Percentiles rank a stretch among this genome's conserved stretches.
phyloP scores from a whole-genome alignment of 2,888 invertebrate species.

The Drosophila nigricruria region DNA sequence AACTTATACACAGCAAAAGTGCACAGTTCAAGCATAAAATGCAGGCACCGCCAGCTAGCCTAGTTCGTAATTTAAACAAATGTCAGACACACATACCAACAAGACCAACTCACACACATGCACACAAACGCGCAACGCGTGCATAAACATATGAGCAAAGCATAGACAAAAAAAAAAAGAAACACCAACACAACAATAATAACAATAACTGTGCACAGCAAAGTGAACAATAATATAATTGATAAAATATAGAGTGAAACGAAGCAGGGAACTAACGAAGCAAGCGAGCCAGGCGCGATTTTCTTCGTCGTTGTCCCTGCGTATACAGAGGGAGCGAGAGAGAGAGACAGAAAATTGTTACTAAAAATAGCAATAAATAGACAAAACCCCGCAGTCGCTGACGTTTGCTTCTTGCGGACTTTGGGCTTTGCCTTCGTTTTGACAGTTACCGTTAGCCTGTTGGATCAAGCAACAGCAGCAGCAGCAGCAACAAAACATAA shows the following conservation, averaged over 20 bases:
- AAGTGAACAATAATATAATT: conserved; percentile 53
- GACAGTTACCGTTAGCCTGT: conserved; percentile 36
- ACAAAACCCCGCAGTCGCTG: conserved; percentile 39
- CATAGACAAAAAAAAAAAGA: conserved; percentile 28
- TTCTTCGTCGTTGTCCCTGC: conserved; percentile 30
- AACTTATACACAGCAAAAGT: conserved; percentile 1
- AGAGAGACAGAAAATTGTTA: conserved; percentile 50
- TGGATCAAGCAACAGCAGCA: conserved; percentile 22
- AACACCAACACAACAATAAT: conserved; percentile 29
- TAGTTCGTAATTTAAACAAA: conserved; percentile 20
- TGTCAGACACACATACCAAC: conserved; percentile 19
- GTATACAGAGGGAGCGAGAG: conserved; percentile 8
- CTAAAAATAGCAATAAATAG: conserved; percentile 79
- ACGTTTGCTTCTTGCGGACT: conserved; percentile 58
- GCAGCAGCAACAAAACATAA: not conserved
- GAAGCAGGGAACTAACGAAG: conserved; percentile 6
- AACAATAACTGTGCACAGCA: conserved; percentile 16
- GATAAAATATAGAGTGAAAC: conserved; percentile 34
- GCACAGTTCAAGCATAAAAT: conserved; percentile 26
- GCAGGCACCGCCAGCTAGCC: conserved; percentile 13
- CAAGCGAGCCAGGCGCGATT: conserved; percentile 27
- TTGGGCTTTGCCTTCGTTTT: conserved; percentile 39
- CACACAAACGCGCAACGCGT: conserved; percentile 28
- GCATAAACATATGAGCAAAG: conserved; percentile 47
- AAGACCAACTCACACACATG: conserved; percentile 21